phyloP scores from a whole-genome alignment of 2,113 vertebrate species.

The Grus americana region DNA sequence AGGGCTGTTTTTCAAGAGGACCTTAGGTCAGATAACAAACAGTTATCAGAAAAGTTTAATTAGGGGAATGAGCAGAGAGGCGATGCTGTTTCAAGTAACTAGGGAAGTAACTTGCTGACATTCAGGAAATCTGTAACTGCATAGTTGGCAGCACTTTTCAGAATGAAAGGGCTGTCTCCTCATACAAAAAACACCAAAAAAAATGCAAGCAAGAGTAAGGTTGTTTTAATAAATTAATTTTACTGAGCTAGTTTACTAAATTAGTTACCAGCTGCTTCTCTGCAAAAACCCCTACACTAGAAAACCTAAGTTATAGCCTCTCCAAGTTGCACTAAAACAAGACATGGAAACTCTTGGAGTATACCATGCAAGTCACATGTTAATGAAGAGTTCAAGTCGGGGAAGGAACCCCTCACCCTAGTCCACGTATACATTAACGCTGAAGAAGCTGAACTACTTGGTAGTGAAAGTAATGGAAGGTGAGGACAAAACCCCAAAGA shows the following conservation, averaged over 20 bases:
- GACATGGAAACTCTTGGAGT: not conserved
- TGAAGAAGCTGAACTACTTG: not conserved
- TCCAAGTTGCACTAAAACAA: not conserved
- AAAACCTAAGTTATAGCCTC: not conserved
- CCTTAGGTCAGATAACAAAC: not conserved
- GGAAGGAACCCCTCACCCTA: not conserved
- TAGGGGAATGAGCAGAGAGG: not conserved
- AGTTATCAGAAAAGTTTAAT: not conserved
- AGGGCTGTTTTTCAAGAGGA: not conserved
- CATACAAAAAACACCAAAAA: not conserved
- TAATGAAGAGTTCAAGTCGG: not conserved
- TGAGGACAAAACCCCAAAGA: not conserved
- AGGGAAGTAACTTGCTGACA: not conserved
- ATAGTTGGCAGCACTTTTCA: not conserved
- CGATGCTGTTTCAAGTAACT: not conserved
- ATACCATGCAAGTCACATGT: not conserved
- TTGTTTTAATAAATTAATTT: not conserved
- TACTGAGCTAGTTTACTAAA: not conserved
- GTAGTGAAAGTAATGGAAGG: not conserved
- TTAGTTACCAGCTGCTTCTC: not conserved
- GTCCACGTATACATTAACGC: not conserved
- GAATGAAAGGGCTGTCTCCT: not conserved
- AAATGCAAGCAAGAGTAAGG: not conserved
- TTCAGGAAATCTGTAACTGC: not conserved
- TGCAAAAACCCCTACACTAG: not conserved